Base-by-base conservation (phyloP, 2,888 invertebrate genomes). In the Apodemia mormo region DNA sequence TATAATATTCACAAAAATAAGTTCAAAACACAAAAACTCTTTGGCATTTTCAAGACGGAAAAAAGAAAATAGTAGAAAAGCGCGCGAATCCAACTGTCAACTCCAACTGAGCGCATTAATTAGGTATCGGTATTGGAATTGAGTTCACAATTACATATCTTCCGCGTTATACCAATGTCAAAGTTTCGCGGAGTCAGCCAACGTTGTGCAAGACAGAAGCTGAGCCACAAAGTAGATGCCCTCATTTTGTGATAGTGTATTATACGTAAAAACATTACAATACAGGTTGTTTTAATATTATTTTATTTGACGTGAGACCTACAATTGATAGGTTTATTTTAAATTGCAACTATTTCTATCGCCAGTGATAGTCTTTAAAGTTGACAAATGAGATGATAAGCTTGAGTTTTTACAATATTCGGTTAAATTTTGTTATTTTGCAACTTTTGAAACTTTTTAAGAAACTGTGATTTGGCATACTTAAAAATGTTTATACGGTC, bases 51-150 rank as follows among this genome's bases (percentile, higher is more conserved):
- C 64, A 64, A 54, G 65, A 67, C 54, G 29, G 61, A 67, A 74
- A 72, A 73, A 76, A 74, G 74, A 75, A 79, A 76, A 75, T 37
- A 4, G 77, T 71, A 77, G 79, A 80, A 82, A 85, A 82, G 79
- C 83, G 85, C 85, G 84, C 82, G 78, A 81, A 77, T 76, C 74
- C 75, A 75, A 64, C 79, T 77, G 77, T 80, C 74, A 77, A 77
- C 77, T 74, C 70, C 77, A 76, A 76, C 77, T 79, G 80, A 72
- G 66, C 69, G 61, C 14, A 12, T 69, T 74, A 75, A 75, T 74
- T 71, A 71, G 58, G 70, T 72, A 67, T 70, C 61, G 66, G 56
- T 72, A 67, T 70, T 65, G 65, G 56, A 70, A 80, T 76, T 77
- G 80, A 78, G 76, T 75, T 65, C 40, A 70, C 29, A 68, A 68